Base-by-base conservation (phyloP, 2,797 vertebrate species). In the Coluber constrictor region DNA sequence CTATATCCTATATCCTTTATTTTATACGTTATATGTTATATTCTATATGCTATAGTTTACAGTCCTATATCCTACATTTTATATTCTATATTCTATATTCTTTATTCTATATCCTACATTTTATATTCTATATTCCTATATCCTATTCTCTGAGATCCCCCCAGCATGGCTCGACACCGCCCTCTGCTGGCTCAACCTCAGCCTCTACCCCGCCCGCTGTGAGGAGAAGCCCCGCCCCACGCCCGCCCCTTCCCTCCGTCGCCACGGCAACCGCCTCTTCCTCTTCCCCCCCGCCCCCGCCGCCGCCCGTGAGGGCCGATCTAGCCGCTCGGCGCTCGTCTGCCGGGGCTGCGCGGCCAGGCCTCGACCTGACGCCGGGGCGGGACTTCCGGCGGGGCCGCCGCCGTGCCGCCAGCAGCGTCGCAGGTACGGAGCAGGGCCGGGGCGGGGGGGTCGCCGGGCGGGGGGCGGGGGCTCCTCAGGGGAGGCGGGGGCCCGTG, bases 141-240 rank as follows among this genome's bases (percentile, higher is more conserved):
- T 5, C 4, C 16, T 25, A 25, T 9, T 60, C 23, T 25, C 59
- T 2, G 27, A 63, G 27, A 27, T 61, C 18, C 7, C 5, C 63
- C n/a, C 0, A 70, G 13, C 16, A 1, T 37, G 32, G 32, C 32
- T 79, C 37, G 74, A 23, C 37, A 11, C 0, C 37, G 74, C 18
- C 74, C 74, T 43, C 74, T 79, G 18, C 37, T 4, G 74, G 37
- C 37, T 11, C 8, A 37, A 9, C 1, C 3, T 79, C 70, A 11
- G 9, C 9, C 37, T 2, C 20, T 4, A 4, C 70, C 10, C 70
- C 32, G 7, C 16, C 32, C 7, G 63, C n/a, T 0, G 2, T 0
- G 12, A 10, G 63, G 13, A 11, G 27, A 70, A 32, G 63, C 63
- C 13, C 13, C 51, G 55, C n/a, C 86, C 27, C 27, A 55, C 13